Evolutionary conservation across 2,888 invertebrate species (phyloP), one percentile per base, ranked within the genome.

Genomic region (Liopterus haemorrhoidalis): DNA sequence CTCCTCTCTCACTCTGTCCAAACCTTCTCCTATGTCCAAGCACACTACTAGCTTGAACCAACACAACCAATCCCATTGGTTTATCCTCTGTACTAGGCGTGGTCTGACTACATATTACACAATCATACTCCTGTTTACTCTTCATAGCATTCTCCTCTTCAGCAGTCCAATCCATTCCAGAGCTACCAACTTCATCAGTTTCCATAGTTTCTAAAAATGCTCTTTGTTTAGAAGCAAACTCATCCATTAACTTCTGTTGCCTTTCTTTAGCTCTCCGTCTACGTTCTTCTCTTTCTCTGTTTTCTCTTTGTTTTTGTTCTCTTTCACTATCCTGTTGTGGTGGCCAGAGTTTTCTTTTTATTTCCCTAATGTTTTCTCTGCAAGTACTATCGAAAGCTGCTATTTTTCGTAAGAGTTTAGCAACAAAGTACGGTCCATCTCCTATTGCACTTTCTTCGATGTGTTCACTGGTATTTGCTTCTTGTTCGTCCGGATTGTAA

Each of bases 81-180:
- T 84, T 81, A 9, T 85, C 79, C 52, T 85, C 82, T 0, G 85
- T 85, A 60, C 90, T 88, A 14, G 90, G 82, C 22, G 88, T 82
- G 48, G 88, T 87, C 64, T 89, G 88, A 71, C 87, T 91, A 69
- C 96, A 96, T 58, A 96, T 96, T 51, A 91, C 93, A 71, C 96
- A 96, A 68, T 93, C 89, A 69, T 92, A 94, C 66, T 89, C 87
- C 50, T 77, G 74, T 49, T 73, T 75, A 42, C 61, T 64, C 46
- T 70, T 70, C 30, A 70, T 75, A 54, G 79, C 76, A 11, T 74
- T 62, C 48, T 70, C 71, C 50, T 78, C 78, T 58, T 75, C 78
- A 53, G 76, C 75, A 30, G 68, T 68, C 72, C 80, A 81, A 56
- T 82, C 82, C 78, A 78, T 79, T 53, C 73, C 65, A 50, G 67